Conservation (phyloP, 2,797 vertebrate species). For the Enteromius unitaeniatus region DNA sequence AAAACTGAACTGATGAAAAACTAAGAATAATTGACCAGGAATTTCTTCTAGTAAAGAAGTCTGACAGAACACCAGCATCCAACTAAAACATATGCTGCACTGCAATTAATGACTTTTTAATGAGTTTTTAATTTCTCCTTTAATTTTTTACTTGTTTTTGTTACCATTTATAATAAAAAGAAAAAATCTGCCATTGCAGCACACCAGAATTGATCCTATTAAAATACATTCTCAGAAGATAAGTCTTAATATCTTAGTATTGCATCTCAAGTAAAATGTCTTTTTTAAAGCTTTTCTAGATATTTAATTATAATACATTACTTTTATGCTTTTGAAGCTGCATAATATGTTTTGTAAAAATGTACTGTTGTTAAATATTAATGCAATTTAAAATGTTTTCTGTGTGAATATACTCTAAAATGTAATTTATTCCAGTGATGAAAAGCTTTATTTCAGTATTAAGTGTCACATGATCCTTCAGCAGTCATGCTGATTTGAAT, state of each 20-base stretch:
- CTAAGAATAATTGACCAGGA: not conserved
- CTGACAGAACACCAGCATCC: not conserved
- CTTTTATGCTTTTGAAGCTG: too few species aligned
- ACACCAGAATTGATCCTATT: not conserved
- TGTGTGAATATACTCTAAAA: too few species aligned
- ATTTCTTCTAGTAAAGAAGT: not conserved
- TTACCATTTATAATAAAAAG: not conserved
- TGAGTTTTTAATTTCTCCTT: not conserved
- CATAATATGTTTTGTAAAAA: too few species aligned
- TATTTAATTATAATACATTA: not conserved
- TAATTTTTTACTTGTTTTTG: too few species aligned
- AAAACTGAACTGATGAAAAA: not conserved
- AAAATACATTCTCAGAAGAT: not conserved
- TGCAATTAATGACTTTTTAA: conserved; percentile 10
- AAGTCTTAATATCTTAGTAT: not conserved
- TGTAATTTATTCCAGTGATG: not conserved
- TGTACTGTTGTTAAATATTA: too few species aligned
- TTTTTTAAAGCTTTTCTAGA: not conserved
- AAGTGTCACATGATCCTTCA: not conserved
- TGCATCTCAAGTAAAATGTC: not conserved
- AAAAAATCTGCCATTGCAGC: not conserved
- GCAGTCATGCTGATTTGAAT: too few species aligned
- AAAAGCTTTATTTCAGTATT: not conserved
- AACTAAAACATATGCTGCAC: not conserved
- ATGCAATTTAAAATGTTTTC: too few species aligned